Evolutionary conservation across 2,797 vertebrate genomes (phyloP).

Genomic region (Chrosomus eos): DNA sequence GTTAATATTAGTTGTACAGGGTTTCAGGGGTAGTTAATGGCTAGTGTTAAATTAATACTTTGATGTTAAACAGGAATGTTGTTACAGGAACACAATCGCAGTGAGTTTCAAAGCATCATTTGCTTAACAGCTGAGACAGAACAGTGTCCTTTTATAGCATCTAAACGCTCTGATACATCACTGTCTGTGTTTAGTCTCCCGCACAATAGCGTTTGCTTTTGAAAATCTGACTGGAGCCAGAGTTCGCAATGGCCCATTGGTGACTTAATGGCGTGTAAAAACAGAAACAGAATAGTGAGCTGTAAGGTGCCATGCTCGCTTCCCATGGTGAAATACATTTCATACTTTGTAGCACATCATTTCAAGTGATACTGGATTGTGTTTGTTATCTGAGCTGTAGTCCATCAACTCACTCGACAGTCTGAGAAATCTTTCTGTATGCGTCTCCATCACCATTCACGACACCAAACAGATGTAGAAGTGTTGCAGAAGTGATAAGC

Average conservation of each 20-base stretch:
- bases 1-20: background rate
- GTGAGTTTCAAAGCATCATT: background rate
- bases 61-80: background rate
- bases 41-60: background rate
- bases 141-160: conserved; percentile 1
- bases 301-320: conserved; percentile 20
- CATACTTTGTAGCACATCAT: conserved; percentile 32
- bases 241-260: conserved; percentile 40
- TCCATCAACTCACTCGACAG: conserved; percentile 15
- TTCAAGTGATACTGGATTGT: conserved; percentile 1
- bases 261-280: conserved; percentile 39
- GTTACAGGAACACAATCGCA: background rate
- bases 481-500: background rate
- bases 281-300: conserved; percentile 34
- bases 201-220: conserved; percentile 21
- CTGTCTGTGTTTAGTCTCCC: conserved; percentile 35
- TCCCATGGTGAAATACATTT: conserved; percentile 29
- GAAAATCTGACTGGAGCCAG: conserved; percentile 35
- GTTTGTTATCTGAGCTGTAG: conserved; percentile 3
- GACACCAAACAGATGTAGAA: background rate
- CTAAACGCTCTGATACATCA: conserved; percentile 18
- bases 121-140: conserved; percentile 12
- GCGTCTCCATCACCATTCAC: background rate
- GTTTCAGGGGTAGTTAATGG: background rate
- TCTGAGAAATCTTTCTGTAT: background rate